phyloP scores from a whole-genome alignment of 2,888 invertebrate species.

The Tetragnatha montana region DNA sequence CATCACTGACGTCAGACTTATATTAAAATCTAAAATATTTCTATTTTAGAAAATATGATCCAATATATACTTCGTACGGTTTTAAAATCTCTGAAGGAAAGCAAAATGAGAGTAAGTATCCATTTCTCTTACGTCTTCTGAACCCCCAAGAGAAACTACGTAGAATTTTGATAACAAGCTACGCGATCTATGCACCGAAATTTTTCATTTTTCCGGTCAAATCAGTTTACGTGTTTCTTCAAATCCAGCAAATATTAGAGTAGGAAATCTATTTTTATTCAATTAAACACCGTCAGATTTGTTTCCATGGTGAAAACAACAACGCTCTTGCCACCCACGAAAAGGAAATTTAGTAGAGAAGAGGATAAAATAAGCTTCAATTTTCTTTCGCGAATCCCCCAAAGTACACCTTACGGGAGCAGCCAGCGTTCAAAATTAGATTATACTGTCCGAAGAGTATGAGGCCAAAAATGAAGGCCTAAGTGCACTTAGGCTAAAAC shows the following conservation, averaged over 20 bases:
- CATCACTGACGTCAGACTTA: no score
- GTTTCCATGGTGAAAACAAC: neutral
- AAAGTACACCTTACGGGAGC: neutral
- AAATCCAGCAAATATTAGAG: neutral
- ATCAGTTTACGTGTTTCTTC: no score
- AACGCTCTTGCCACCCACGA: neutral
- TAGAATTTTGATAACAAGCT: no score
- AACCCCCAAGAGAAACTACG: no score
- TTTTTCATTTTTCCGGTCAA: no score
- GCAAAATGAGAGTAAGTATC: no score
- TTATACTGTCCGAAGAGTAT: conserved; percentile 15
- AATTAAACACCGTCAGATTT: neutral
- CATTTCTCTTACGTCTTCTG: no score
- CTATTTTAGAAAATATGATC: no score
- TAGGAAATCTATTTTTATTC: neutral
- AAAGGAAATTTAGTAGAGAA: neutral
- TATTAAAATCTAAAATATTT: no score
- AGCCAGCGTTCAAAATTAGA: conserved; percentile 2
- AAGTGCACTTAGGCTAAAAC: conserved; percentile 29
- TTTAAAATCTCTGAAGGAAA: no score
- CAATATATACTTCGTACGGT: no score
- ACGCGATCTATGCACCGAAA: no score
- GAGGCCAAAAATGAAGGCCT: conserved; percentile 1
- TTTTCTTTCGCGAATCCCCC: neutral
- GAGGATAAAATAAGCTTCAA: neutral